Evolutionary conservation across 2,888 invertebrate species (phyloP).

Genomic region (Metellina segmentata): DNA sequence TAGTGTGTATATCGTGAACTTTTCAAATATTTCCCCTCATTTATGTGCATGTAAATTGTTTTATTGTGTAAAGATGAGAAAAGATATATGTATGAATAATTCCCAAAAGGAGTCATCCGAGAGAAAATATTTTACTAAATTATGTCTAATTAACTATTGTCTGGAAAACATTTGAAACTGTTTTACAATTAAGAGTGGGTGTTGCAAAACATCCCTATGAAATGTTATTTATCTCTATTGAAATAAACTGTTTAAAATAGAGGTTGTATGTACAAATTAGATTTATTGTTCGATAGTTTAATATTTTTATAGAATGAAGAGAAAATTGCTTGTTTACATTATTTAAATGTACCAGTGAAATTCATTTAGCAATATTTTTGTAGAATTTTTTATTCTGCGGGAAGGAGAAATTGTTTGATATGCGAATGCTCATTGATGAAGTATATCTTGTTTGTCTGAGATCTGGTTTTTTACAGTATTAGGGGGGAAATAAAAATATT

Average conservation of each 20-base stretch:
- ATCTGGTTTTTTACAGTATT: slow-evolving; percentile 68
- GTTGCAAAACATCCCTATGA: background rate
- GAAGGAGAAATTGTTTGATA: slow-evolving; percentile 9
- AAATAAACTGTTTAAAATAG: background rate
- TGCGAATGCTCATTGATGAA: slow-evolving; percentile 4
- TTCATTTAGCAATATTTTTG: slow-evolving; percentile 35
- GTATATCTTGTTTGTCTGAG: slow-evolving; percentile 39
- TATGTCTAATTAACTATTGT: too few species aligned
- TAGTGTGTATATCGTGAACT: too few species aligned
- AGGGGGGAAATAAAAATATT: slow-evolving; percentile 64
- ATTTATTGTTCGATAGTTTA: background rate
- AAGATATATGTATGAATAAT: too few species aligned
- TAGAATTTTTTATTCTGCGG: slow-evolving; percentile 39
- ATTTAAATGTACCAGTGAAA: background rate
- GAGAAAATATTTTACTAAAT: too few species aligned
- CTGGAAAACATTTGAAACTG: background rate
- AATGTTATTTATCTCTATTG: background rate
- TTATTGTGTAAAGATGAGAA: too few species aligned
- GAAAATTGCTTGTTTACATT: background rate
- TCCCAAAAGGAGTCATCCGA: too few species aligned
- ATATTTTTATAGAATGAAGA: background rate
- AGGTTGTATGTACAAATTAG: background rate
- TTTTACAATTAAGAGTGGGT: background rate
- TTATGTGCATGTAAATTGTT: too few species aligned
- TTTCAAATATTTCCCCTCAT: too few species aligned